Percentiles rank a stretch among this genome's conserved stretches.
Conservation (phyloP, 2,888 invertebrate species). For the Polietes domitor region DNA sequence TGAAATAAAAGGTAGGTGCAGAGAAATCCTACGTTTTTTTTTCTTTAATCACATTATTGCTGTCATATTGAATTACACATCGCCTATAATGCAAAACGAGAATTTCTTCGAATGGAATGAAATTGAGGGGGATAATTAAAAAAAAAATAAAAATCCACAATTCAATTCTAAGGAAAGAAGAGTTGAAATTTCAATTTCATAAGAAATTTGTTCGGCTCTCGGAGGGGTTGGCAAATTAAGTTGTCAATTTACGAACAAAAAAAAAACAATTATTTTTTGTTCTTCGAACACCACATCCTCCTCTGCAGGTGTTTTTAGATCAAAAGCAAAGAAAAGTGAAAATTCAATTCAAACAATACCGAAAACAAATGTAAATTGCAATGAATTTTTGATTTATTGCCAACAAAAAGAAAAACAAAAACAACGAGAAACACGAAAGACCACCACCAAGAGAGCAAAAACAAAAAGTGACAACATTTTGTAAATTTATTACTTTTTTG, state of each 20-base stretch:
- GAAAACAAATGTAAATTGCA: background rate
- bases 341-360: background rate
- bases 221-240: no score
- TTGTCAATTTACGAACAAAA: no score
- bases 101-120: background rate
- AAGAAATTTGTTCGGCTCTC: background rate
- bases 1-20: background rate
- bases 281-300: background rate
- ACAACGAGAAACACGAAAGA: conserved; percentile 8
- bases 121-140: no score
- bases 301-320: conserved; percentile 4
- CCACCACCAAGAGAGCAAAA: background rate
- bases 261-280: background rate
- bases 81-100: background rate
- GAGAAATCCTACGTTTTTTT: background rate
- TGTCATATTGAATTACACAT: conserved; percentile 21
- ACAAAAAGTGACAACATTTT: conserved; percentile 4
- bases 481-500: background rate
- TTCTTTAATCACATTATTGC: conserved; percentile 13
- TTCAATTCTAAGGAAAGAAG: no score
- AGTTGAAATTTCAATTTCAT: background rate
- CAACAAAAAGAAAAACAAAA: background rate
- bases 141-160: no score
- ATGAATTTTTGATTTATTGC: conserved; percentile 33
- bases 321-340: conserved; percentile 21